Conservation (phyloP, 2,113 vertebrate genomes). For the Hoplias malabaricus region DNA sequence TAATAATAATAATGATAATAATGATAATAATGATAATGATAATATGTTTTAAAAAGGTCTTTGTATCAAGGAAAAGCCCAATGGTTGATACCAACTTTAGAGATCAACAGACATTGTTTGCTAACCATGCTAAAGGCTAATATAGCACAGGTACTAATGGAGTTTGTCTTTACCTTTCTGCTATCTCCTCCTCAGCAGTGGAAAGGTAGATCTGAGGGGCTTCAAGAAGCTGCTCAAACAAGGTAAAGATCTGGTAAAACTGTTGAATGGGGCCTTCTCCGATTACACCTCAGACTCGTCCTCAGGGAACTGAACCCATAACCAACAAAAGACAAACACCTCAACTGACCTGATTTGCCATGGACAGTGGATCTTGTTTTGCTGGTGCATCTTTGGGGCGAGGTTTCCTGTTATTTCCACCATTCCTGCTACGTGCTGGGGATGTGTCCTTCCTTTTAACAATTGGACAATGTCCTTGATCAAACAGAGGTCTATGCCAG, state of each 20-base stretch:
- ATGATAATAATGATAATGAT: no score
- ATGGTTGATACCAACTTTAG: background rate
- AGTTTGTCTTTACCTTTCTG: constrained; percentile 28
- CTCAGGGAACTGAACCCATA: background rate
- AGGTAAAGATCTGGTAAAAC: constrained; percentile 1
- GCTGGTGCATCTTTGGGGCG: background rate
- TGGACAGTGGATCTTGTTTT: background rate
- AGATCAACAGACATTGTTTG: background rate
- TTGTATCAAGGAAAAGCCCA: no score
- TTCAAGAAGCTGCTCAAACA: constrained; percentile 34
- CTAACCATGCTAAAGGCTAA: background rate
- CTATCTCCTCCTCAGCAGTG: constrained; percentile 11
- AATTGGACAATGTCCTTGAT: background rate
- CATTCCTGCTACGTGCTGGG: background rate
- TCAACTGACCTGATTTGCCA: background rate
- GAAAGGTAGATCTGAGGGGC: background rate
- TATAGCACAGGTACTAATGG: background rate
- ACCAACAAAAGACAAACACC: background rate
- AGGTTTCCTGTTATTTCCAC: background rate
- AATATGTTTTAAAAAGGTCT: no score
- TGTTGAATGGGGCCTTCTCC: background rate
- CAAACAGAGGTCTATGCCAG: background rate
- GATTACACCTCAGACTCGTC: background rate
- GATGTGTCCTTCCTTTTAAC: background rate
- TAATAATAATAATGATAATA: no score